Evolutionary conservation across 2,888 invertebrate species (phyloP).

Genomic region (Linyphia triangularis): DNA sequence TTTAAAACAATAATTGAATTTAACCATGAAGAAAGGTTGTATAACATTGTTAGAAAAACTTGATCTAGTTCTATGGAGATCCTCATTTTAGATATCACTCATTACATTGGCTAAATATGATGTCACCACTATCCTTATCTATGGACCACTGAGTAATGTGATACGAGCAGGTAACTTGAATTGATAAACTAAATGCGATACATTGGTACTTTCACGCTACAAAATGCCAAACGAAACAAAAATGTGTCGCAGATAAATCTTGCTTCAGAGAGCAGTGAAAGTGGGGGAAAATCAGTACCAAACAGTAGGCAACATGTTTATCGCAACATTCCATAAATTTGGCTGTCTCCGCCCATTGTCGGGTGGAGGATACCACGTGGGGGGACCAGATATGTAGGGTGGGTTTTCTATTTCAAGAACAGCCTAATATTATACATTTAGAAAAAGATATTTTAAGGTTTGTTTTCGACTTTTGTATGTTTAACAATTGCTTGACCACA

Average conservation of each 20-base stretch:
- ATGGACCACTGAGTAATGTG: conserved; percentile 14
- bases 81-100: too few relatives aligned
- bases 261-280: conserved; percentile 2
- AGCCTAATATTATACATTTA: too few relatives aligned
- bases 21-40: too few relatives aligned
- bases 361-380: conserved; percentile 40
- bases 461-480: too few relatives aligned
- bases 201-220: conserved; percentile 20
- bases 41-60: too few relatives aligned
- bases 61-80: too few relatives aligned
- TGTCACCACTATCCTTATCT: conserved; percentile 40
- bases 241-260: conserved; percentile 59
- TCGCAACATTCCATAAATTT: conserved; percentile 70
- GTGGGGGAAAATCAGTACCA: conserved; percentile 48
- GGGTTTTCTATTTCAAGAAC: conserved; percentile 31
- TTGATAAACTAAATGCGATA: conserved; percentile 66
- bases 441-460: too few relatives aligned
- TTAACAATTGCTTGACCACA: too few relatives aligned
- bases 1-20: too few relatives aligned
- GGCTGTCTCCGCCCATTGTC: conserved; percentile 53
- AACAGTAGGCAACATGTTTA: conserved; percentile 73
- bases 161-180: conserved; percentile 33
- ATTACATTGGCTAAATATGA: conserved; percentile 38
- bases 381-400: conserved; percentile 14
- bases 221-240: conserved; percentile 58